phyloP scores from a whole-genome alignment of 2,113 vertebrate species.

The Fukomys damarensis region DNA sequence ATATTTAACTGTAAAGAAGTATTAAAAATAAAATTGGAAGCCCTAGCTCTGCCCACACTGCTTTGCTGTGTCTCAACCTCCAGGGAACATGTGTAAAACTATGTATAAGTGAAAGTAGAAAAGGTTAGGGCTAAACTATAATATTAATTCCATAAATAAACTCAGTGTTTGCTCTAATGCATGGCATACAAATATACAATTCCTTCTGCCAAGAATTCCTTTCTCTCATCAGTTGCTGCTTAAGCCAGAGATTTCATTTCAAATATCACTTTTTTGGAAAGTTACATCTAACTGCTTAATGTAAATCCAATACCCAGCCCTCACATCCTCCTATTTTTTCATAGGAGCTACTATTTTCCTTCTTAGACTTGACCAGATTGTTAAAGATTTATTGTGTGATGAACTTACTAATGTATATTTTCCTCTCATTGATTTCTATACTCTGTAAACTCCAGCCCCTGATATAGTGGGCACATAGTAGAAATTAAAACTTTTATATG shows the following conservation, averaged over 20 bases:
- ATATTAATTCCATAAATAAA: background rate
- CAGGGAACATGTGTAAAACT: background rate
- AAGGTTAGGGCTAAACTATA: background rate
- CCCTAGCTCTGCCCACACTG: background rate
- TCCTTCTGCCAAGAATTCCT: background rate
- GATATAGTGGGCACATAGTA: background rate
- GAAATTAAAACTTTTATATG: background rate
- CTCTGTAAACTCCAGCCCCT: background rate
- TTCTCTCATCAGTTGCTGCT: background rate
- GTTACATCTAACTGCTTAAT: background rate
- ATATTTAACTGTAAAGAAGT: background rate
- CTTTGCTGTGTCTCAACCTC: background rate
- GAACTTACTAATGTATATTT: background rate
- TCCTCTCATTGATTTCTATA: background rate
- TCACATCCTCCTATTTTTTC: background rate
- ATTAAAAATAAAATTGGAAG: background rate
- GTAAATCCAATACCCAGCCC: background rate
- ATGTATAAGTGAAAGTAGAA: background rate
- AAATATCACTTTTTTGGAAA: background rate
- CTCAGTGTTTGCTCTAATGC: background rate
- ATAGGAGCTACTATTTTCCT: background rate
- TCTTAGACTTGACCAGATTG: background rate
- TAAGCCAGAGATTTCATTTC: background rate
- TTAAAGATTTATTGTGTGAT: background rate
- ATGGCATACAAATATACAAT: background rate